Conservation (phyloP, 1,140 invertebrate species). For the Aphelenchoides besseyi region DNA sequence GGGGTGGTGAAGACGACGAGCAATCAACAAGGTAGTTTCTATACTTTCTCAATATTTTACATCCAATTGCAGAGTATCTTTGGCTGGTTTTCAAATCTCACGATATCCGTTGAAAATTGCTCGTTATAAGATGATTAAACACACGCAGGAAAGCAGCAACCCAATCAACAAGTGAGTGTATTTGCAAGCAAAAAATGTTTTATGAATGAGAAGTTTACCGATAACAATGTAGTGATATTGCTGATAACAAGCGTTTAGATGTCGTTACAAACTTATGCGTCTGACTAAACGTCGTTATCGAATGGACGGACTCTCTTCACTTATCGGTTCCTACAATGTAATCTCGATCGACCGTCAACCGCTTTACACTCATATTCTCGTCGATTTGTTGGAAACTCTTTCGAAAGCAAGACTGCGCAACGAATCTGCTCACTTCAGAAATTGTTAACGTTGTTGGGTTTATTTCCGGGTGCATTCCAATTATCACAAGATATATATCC, state of each 20-base stretch:
- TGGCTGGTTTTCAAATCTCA: constrained; percentile 54
- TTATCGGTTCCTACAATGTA: constrained; percentile 73
- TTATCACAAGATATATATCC: not conserved
- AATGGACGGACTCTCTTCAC: constrained; percentile 78
- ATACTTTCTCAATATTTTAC: constrained; percentile 2
- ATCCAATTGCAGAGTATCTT: constrained; percentile 32
- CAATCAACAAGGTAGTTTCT: constrained; percentile 34
- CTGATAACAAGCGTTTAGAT: constrained; percentile 31
- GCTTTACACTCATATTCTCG: constrained; percentile 66
- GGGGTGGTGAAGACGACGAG: constrained; percentile 68
- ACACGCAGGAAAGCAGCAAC: constrained; percentile 56
- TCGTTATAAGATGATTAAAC: constrained; percentile 64
- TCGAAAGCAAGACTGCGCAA: constrained; percentile 38
- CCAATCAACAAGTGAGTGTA: constrained; percentile 56
- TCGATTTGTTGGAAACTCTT: constrained; percentile 60
- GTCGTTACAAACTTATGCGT: constrained; percentile 74
- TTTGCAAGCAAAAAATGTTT: constrained; percentile 18
- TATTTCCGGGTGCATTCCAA: not conserved
- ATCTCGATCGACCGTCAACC: constrained; percentile 70
- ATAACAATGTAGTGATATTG: constrained; percentile 1
- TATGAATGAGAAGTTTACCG: constrained; percentile 6
- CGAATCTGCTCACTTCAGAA: not conserved
- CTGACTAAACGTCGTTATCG: constrained; percentile 77
- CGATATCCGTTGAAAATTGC: constrained; percentile 62
- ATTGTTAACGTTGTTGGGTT: not conserved